These are phyloP conservation scores for Liasis olivaceus DNA, from an alignment of 2,797 vertebrate species.

Conservation along the genomic window DNA sequence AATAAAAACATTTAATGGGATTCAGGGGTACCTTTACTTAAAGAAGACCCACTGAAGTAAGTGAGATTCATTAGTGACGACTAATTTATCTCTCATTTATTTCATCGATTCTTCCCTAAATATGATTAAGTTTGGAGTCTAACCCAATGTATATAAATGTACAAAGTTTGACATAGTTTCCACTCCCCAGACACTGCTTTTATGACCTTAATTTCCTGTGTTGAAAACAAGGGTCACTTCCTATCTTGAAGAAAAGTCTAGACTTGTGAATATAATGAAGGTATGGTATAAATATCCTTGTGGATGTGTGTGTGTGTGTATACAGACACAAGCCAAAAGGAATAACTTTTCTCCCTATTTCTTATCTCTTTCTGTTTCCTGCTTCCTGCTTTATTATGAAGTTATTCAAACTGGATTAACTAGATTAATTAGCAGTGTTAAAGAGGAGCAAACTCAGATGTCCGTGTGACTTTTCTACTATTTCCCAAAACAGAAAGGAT, in stretches of 20 bases:
- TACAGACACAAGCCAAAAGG: too few species aligned
- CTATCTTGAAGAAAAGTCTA: background rate
- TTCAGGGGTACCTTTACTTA: too few species aligned
- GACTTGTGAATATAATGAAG: background rate
- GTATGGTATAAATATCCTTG: too few species aligned
- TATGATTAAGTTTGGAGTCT: too few species aligned
- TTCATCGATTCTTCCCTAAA: too few species aligned
- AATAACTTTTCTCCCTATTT: background rate
- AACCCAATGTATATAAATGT: background rate
- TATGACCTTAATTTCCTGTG: background rate
- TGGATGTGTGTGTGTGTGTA: too few species aligned
- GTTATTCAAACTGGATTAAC: background rate
- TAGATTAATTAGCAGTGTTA: background rate
- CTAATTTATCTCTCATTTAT: too few species aligned
- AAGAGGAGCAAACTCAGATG: conserved; percentile 28
- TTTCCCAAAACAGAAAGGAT: background rate
- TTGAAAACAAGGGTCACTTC: background rate
- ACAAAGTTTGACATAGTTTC: background rate
- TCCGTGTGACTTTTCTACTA: conserved; percentile 30
- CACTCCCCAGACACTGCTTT: background rate
- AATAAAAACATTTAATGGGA: too few species aligned
- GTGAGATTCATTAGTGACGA: too few species aligned
- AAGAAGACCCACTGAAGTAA: too few species aligned
- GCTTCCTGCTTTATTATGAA: too few species aligned
- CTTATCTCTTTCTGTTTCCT: background rate